Conservation (phyloP, 37 sponge, comb jelly and placozoan species). For the Halisarca cf. caerulea region DNA sequence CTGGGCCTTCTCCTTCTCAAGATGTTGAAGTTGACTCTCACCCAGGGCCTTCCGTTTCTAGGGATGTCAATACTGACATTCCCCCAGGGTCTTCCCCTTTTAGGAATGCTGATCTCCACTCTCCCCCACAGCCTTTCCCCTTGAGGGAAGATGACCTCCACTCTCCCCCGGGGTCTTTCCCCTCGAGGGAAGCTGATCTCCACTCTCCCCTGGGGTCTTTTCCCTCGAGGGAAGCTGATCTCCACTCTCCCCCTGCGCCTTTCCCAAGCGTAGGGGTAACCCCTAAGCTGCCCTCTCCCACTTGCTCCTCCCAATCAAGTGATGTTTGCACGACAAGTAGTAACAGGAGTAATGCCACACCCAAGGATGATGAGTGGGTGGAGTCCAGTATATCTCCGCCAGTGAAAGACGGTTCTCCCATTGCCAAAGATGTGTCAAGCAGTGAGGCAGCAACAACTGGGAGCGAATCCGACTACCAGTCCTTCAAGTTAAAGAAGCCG, state of each 20-base stretch:
- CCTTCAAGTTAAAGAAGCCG: too few species aligned
- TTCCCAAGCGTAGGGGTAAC: neutral
- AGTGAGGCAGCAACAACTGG: neutral
- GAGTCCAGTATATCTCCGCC: too few species aligned
- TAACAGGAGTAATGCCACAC: too few species aligned
- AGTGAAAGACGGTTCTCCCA: too few species aligned
- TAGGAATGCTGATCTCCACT: neutral
- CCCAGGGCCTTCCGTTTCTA: too few species aligned
- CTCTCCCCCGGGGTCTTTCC: neutral
- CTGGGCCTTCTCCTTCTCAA: too few species aligned
- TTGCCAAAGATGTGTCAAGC: neutral
- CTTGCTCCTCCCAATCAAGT: too few species aligned
- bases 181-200: neutral
- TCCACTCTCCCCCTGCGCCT: neutral
- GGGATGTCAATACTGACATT: too few species aligned
- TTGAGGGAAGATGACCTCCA: neutral
- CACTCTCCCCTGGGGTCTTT: neutral
- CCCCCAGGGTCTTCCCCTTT: neutral
- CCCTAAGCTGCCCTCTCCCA: neutral
- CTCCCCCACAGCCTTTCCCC: neutral
- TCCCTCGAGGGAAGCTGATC: neutral
- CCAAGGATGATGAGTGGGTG: too few species aligned
- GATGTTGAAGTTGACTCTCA: too few species aligned
- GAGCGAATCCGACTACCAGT: slow-evolving; percentile 11
- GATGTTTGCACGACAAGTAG: too few species aligned